phyloP scores from a whole-genome alignment of 2,888 invertebrate species.

The Argyra leucocephala region DNA sequence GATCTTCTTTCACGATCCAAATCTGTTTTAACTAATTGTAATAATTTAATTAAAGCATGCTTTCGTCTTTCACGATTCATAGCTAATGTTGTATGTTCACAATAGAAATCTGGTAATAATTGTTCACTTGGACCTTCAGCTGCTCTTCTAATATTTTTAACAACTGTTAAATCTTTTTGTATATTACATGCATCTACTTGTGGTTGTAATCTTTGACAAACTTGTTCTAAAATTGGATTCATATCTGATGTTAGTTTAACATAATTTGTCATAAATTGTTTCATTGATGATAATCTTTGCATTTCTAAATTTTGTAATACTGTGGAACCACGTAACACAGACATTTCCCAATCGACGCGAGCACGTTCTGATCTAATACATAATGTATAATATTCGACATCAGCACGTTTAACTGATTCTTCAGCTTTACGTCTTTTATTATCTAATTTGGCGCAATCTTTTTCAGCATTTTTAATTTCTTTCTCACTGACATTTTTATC shows the following conservation, averaged over 20 bases:
- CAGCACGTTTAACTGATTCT: constrained; percentile 81
- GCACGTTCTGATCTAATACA: constrained; percentile 85
- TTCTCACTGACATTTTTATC: constrained; percentile 40
- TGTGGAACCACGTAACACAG: constrained; percentile 74
- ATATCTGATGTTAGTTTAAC: constrained; percentile 58
- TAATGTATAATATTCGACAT: constrained; percentile 85
- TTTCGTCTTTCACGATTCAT: constrained; percentile 87
- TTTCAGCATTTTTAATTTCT: constrained; percentile 48
- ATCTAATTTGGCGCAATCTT: constrained; percentile 67
- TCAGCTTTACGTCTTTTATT: constrained; percentile 82
- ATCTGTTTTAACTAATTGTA: constrained; percentile 78
- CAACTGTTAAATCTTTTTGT: constrained; percentile 40
- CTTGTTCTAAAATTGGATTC: constrained; percentile 67
- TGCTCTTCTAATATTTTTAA: constrained; percentile 40
- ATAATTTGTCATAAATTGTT: constrained; percentile 58
- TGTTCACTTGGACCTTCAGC: constrained; percentile 63
- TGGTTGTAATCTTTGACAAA: constrained; percentile 40
- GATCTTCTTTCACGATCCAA: constrained; percentile 83
- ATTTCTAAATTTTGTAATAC: constrained; percentile 84
- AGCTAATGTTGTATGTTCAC: constrained; percentile 83
- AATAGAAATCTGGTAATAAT: constrained; percentile 85
- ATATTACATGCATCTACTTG: constrained; percentile 40
- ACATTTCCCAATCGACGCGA: constrained; percentile 84
- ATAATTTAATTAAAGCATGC: constrained; percentile 72
- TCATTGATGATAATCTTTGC: constrained; percentile 74